Evolutionary conservation across 1,140 invertebrate species (phyloP), one percentile per base, ranked within the genome.

Genomic region (Episyrphus balteatus): DNA sequence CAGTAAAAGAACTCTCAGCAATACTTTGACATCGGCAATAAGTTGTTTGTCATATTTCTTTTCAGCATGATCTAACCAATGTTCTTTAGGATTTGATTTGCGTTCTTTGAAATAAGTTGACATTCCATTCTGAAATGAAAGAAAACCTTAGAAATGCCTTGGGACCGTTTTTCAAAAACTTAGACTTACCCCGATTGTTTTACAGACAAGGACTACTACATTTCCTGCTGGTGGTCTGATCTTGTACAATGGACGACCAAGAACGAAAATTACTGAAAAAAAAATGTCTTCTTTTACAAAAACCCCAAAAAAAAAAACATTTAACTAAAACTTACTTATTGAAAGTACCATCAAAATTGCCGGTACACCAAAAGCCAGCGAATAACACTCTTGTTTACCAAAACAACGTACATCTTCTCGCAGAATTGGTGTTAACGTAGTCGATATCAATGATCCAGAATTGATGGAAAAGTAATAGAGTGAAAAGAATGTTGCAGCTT

Each of bases 401-500:
- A 93, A 88, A 64, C 93, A 97, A 18, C 81, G 64, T 0, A 92
- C 77, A 58, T 91, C 82, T 36, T 82, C 79, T 51, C 87, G 79
- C 6, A 98, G 69, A 21, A 92, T 78, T 0, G 94, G 94, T 0
- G 92, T 95, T 0, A 97, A 53, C 41, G 92, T 83, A 0, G 88
- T 93, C 0, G 92, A 95, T 13, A 97, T 74, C 39, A 94, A 76
- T 51, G 88, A 91, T 5, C 93, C 94, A 2, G 86, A 79, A 61
- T 97, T 96, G 55, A 98, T 95, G 26, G 89, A 76, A 55, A 95
- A 90, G 71, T 96, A 96, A 66, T 95, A 97, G 1, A 94, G 69
- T 0, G 91, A 94, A 69, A 97, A 97, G 71, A 92, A 97, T 46
- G 80, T 80, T 2, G 79, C 76, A 36, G 94, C 68, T 59, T 92